Evolutionary conservation across 1,140 invertebrate species (phyloP).

Genomic region (Listronotus bonariensis): DNA sequence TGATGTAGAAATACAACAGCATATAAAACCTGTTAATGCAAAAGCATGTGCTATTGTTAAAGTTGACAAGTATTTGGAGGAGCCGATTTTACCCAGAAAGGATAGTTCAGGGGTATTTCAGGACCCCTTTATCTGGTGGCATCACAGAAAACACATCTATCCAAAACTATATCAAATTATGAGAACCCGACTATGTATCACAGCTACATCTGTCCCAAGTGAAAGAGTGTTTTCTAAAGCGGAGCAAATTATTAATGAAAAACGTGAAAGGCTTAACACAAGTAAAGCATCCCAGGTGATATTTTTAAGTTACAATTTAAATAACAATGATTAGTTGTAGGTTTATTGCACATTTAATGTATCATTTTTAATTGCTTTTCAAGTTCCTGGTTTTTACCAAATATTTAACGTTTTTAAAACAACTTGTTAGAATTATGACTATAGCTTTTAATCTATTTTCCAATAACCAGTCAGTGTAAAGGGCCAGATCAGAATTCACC

Average conservation of each 20-base stretch:
- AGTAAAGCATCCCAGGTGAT: slow-evolving; percentile 11
- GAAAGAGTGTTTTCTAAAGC: slow-evolving; percentile 26
- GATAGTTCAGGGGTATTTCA: slow-evolving; percentile 4
- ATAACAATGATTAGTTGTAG: no score
- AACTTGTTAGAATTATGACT: no score
- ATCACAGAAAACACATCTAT: no score
- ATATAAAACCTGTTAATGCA: slow-evolving; percentile 19
- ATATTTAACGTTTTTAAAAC: no score
- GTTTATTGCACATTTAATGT: no score
- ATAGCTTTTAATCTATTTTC: no score
- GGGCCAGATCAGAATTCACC: no score
- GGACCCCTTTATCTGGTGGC: no score
- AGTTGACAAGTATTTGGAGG: slow-evolving; percentile 43
- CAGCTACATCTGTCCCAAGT: slow-evolving; percentile 14
- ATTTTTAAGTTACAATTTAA: no score
- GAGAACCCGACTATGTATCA: slow-evolving; percentile 8
- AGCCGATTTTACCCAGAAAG: slow-evolving; percentile 27
- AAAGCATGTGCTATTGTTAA: slow-evolving; percentile 29
- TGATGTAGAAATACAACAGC: slow-evolving; percentile 21
- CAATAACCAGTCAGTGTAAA: no score
- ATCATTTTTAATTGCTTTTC: no score
- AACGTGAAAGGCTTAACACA: slow-evolving; percentile 6
- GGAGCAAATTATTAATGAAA: slow-evolving; percentile 17
- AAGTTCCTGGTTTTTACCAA: no score
- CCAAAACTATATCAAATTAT: slow-evolving; percentile 35